Conservation (phyloP, 2,113 vertebrate genomes). For the Charina bottae region DNA sequence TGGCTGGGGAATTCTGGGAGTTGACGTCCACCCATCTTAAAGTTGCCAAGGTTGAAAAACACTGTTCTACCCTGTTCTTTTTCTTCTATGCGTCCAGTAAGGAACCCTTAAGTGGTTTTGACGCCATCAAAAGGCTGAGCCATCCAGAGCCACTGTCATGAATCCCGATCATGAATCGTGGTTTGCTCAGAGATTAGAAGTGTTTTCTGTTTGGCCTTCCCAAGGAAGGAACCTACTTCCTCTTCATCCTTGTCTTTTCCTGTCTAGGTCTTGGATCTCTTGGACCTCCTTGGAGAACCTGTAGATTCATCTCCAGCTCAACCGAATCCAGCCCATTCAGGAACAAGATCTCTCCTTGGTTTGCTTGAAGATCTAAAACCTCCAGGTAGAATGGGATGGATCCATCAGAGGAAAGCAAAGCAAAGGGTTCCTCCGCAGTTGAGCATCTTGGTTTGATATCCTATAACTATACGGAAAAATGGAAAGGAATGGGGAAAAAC, state of each 20-base stretch:
- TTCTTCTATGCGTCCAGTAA: background rate
- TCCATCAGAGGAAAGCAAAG: no score
- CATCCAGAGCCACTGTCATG: background rate
- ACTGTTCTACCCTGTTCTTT: background rate
- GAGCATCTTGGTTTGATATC: background rate
- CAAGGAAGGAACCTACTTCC: no score
- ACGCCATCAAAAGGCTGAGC: background rate
- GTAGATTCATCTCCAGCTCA: slow-evolving; percentile 37
- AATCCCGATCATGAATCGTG: background rate
- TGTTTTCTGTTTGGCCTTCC: background rate
- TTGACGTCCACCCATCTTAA: background rate
- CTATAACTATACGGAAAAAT: background rate
- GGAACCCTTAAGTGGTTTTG: no score
- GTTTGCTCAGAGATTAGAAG: background rate
- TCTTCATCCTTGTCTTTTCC: background rate
- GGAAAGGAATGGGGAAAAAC: no score
- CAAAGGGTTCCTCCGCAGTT: background rate
- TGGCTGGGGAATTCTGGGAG: background rate
- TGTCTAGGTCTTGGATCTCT: slow-evolving; percentile 79
- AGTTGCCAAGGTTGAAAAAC: background rate
- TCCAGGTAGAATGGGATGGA: background rate
- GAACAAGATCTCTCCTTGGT: slow-evolving; percentile 76
- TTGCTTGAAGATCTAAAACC: slow-evolving; percentile 68
- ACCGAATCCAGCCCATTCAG: background rate
- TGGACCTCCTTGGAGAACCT: slow-evolving; percentile 72